Percentiles rank a stretch among this genome's conserved stretches.
Evolutionary conservation across 2,113 vertebrate species (phyloP).

Genomic region (Mohoua ochrocephala): DNA sequence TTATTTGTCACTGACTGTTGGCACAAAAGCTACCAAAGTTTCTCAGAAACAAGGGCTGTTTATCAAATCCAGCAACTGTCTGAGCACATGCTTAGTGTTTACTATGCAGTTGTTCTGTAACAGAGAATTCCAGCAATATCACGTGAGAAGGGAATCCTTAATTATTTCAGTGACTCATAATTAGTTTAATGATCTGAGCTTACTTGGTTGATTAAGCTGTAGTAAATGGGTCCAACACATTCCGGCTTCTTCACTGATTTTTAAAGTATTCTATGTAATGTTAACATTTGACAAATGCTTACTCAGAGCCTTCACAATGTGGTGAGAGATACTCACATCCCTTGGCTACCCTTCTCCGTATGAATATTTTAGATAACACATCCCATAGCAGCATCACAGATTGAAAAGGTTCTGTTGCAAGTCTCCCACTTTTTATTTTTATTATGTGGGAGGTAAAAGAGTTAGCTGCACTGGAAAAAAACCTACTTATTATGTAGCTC

Average conservation of each 20-base stretch:
- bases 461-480: neutral
- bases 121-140: neutral
- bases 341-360: neutral
- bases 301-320: neutral
- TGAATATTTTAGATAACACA: neutral
- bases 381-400: neutral
- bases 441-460: neutral
- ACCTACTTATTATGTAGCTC: neutral
- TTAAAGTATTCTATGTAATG: neutral
- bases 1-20: neutral
- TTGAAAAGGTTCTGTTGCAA: neutral
- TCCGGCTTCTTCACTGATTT: neutral
- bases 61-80: neutral
- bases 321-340: neutral
- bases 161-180: neutral
- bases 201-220: neutral
- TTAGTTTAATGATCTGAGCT: slow-evolving; percentile 23
- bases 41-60: neutral
- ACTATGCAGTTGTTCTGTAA: neutral
- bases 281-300: neutral
- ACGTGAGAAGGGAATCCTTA: neutral
- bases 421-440: neutral
- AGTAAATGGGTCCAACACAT: neutral
- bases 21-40: neutral
- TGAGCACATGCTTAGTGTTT: neutral